Base-by-base conservation (phyloP, 2,888 invertebrate species). In the Leptarthrus brevirostris region DNA sequence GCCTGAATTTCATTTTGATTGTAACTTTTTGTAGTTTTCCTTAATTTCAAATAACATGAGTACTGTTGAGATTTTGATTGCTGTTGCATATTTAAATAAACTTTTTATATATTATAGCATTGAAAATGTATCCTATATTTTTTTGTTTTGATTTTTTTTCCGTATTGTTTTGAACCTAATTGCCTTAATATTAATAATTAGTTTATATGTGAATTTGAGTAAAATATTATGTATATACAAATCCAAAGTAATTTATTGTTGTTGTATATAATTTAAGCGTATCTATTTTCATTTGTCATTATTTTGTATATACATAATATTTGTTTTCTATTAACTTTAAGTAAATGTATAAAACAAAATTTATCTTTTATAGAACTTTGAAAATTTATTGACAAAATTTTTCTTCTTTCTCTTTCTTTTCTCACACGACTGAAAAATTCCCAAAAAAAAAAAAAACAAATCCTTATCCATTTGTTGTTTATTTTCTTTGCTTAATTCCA, bases 401-500 rank as follows among this genome's bases (percentile, higher is more conserved):
- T 64, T 64, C 44, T 64, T 64, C 22, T 64, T 44, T 64, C 64
- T 64, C 64, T 64, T 47, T 64, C 64, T 64, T 44, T 64, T 64
- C 61, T 64, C n/a, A 64, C 22, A 47, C 64, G 44, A 22, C 44
- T 47, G n/a, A 20, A 36, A 40, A 61, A 12, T 12, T 20, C 1
- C 18, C 40, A n/a, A 14, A n/a, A 56, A 56, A n/a, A 56, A 30
- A 18, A n/a, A n/a, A n/a, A n/a, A n/a, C n/a, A n/a, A n/a, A n/a
- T n/a, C n/a, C n/a, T n/a, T n/a, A n/a, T n/a, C n/a, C n/a, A n/a
- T n/a, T n/a, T n/a, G n/a, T n/a, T n/a, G n/a, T n/a, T n/a, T n/a
- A n/a, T n/a, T n/a, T n/a, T n/a, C n/a, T n/a, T n/a, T n/a, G n/a
- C n/a, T n/a, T n/a, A n/a, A n/a, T n/a, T n/a, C n/a, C n/a, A n/a